Percentiles rank a stretch among this genome's conserved stretches.
Evolutionary conservation across 2,888 invertebrate species (phyloP).

Genomic region (Ormyrus nitidulus): DNA sequence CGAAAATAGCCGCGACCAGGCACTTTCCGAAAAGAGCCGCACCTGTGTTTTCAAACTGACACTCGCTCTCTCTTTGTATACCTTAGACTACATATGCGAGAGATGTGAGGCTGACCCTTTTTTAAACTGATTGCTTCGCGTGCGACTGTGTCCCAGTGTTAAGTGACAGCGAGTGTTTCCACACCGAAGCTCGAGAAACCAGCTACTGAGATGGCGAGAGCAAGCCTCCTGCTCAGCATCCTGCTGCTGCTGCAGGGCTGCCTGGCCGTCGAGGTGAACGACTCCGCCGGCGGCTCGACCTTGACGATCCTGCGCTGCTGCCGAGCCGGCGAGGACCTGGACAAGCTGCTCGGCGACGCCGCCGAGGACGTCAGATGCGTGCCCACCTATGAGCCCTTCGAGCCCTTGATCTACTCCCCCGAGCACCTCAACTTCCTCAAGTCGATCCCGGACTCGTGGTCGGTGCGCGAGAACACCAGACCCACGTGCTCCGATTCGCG

Average conservation of each 20-base stretch:
- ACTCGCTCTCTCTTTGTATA: neutral
- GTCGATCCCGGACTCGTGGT: conserved; percentile 78
- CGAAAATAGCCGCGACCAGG: neutral
- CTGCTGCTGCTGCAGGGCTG: conserved; percentile 6
- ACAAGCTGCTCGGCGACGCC: conserved; percentile 64
- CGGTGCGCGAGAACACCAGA: conserved; percentile 67
- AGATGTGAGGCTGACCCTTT: too few relatives aligned
- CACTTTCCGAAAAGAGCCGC: neutral
- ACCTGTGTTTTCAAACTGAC: neutral
- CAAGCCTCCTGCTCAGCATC: neutral
- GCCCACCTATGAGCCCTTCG: conserved; percentile 75
- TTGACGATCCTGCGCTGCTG: conserved; percentile 77
- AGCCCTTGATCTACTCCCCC: conserved; percentile 80
- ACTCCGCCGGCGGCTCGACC: conserved; percentile 36
- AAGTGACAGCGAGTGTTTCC: too few relatives aligned
- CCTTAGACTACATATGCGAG: neutral
- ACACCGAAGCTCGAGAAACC: neutral
- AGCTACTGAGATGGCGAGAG: neutral
- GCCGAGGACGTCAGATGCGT: conserved; percentile 62
- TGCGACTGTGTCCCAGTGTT: too few relatives aligned
- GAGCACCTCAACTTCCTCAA: conserved; percentile 73
- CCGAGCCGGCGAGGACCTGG: conserved; percentile 76
- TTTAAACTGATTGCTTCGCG: too few relatives aligned
- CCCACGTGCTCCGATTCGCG: conserved; percentile 74
- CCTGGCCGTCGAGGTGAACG: conserved; percentile 42